Evolutionary conservation across 1,140 invertebrate genomes (phyloP).

Genomic region (Dinoponera quadriceps): DNA sequence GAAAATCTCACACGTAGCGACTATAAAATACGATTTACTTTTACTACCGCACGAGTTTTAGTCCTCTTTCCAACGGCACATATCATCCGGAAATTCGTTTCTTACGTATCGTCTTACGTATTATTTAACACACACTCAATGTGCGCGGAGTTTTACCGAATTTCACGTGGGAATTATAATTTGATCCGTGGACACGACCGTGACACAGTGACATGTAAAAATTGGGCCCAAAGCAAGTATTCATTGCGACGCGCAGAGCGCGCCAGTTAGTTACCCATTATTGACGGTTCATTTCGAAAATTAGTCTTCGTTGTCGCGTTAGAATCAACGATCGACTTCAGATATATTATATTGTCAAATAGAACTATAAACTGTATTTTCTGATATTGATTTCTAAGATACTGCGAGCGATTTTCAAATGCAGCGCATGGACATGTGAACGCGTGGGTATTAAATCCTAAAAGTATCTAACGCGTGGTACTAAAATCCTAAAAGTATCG

Average conservation of each 20-base stretch:
- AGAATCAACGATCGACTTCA: constrained; percentile 37
- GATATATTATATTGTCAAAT: constrained; percentile 26
- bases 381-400: constrained; percentile 44
- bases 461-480: not conserved
- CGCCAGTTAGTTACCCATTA: not conserved
- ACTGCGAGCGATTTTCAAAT: constrained; percentile 1
- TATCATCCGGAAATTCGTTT: constrained; percentile 18
- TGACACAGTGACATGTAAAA: not conserved
- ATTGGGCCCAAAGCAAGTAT: constrained; percentile 44
- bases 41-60: constrained; percentile 29
- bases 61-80: not conserved
- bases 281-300: constrained; percentile 19
- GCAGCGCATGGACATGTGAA: not conserved
- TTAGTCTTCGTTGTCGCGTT: not conserved
- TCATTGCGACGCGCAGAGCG: not conserved
- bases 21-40: constrained; percentile 36
- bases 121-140: constrained; percentile 1
- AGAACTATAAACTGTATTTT: constrained; percentile 41
- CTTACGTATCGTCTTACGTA: not conserved
- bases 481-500: not conserved
- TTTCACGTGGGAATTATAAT: not conserved
- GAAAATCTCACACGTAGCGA: constrained; percentile 31
- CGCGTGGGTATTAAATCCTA: not conserved
- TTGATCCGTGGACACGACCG: not conserved
- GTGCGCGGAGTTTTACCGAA: constrained; percentile 1